Conservation (phyloP, 2,797 vertebrate species). For the Liparis tanakae region DNA sequence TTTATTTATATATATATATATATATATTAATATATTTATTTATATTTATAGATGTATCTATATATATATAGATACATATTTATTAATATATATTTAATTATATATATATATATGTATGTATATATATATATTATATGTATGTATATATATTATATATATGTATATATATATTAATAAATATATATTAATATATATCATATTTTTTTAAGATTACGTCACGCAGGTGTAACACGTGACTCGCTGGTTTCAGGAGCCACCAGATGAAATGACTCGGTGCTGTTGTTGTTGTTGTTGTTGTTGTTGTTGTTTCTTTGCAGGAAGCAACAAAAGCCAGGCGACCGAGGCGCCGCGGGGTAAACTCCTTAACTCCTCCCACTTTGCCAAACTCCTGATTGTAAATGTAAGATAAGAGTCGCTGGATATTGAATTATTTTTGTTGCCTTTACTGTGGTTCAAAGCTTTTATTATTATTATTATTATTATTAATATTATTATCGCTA, state of each 20-base stretch:
- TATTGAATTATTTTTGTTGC: constrained; percentile 64
- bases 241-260: constrained; percentile 22
- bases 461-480: constrained; percentile 55
- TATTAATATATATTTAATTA: too few relatives aligned
- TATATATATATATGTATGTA: too few relatives aligned
- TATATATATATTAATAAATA: neutral
- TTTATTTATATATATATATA: too few relatives aligned
- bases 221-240: constrained; percentile 18
- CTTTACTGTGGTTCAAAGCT: constrained; percentile 69
- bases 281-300: too few relatives aligned
- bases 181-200: neutral
- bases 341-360: constrained; percentile 47
- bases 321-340: constrained; percentile 45
- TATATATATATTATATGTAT: too few relatives aligned
- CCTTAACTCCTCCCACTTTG: constrained; percentile 37
- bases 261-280: constrained; percentile 34
- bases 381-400: constrained; percentile 69
- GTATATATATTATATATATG: too few relatives aligned
- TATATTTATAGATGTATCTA: too few relatives aligned
- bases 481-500: constrained; percentile 35
- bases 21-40: too few relatives aligned
- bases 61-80: too few relatives aligned
- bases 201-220: neutral
- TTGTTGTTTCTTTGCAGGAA: constrained; percentile 41
- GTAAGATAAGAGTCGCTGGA: constrained; percentile 50